Base-by-base conservation (phyloP, 2,113 vertebrate genomes). In the Phylloscopus whistleri region DNA sequence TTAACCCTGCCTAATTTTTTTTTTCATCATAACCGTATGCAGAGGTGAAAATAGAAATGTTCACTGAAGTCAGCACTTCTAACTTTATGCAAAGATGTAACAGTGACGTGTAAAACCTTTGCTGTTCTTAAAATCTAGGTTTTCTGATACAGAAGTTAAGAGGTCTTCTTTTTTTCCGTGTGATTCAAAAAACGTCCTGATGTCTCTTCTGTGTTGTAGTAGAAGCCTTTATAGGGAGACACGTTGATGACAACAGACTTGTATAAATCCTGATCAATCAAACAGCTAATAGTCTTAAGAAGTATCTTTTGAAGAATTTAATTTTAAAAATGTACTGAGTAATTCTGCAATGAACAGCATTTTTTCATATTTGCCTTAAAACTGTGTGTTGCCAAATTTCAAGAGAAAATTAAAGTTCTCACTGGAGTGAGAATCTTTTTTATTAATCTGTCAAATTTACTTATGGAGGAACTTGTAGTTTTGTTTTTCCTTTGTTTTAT, bases 21-120 rank as follows among this genome's bases (percentile, higher is more conserved):
- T 78, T 62, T 66, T 33, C 4, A 16, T n/a, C 7, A 0, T 31
- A 55, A 26, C 20, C 2, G 0, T 63, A 21, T 4, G 2, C 23
- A 13, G 59, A n/a, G 2, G 3, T 46, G 60, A 21, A 69, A 81
- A 64, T 43, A 16, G 35, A 84, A 48, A 6, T 22, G 11, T 23
- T 84, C 13, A 2, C 15, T 72, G 7, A 43, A 63, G 48, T 21
- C 51, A n/a, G 15, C 9, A 3, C 31, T 51, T 77, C 16, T n/a
- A 39, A 28, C 51, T 64, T 79, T 3, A 27, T n/a, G 9, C 9
- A 23, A 18, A 82, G 21, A 33, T 8, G 1, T 11, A n/a, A n/a
- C 15, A 16, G 18, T 48, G 28, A 35, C 9, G 1, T 44, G 8
- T 75, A 35, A 49, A 81, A 43, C 24, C 16, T 43, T 23, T 44